Evolutionary conservation across 2,797 vertebrate species (phyloP).

Genomic region (Harpagifer antarcticus): DNA sequence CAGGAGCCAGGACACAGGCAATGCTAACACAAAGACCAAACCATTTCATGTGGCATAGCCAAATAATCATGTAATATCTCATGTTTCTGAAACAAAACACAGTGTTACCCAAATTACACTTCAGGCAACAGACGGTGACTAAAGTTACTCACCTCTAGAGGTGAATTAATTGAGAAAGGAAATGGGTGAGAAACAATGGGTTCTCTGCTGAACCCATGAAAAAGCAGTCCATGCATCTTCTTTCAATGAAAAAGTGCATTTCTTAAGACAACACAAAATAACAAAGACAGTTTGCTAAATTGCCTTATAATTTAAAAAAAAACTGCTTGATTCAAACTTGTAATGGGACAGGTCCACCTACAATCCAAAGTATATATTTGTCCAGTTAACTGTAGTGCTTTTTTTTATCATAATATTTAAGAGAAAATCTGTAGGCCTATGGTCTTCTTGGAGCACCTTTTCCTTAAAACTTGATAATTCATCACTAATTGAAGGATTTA

Average conservation of each 20-base stretch:
- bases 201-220: neutral
- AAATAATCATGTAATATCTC: neutral
- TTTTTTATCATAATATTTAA: too few species aligned
- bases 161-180: conserved; percentile 35
- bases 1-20: neutral
- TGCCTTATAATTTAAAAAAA: conserved; percentile 34
- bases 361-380: too few species aligned
- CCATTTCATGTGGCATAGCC: neutral
- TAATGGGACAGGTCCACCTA: neutral
- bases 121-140: conserved; percentile 14
- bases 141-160: conserved; percentile 16
- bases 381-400: too few species aligned
- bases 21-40: neutral
- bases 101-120: neutral
- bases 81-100: neutral
- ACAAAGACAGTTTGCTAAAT: conserved; percentile 24
- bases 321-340: conserved; percentile 21
- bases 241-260: conserved; percentile 24
- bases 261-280: conserved; percentile 34
- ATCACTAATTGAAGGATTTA: conserved; percentile 17
- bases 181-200: conserved; percentile 4
- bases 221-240: conserved; percentile 59
- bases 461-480: conserved; percentile 43
- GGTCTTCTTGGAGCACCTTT: too few species aligned
- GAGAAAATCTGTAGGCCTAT: too few species aligned